Base-by-base conservation (phyloP, 2,797 vertebrate species). In the Danio choprae region DNA sequence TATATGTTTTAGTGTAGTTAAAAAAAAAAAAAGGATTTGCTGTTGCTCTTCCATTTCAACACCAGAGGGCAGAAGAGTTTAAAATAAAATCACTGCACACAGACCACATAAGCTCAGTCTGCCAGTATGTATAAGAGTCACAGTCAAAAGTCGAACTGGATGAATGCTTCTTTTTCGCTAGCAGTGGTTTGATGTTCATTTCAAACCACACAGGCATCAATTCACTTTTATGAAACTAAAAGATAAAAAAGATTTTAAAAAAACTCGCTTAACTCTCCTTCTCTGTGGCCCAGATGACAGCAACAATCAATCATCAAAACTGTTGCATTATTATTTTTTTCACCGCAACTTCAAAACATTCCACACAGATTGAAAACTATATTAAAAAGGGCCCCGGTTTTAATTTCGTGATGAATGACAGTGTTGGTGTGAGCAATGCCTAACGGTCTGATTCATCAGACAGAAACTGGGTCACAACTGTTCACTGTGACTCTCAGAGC, bases 41-140 rank as follows among this genome's bases (percentile, higher is more conserved):
- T 63, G 48, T 36, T 53, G 44, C 38, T 72, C 40, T 63, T 55
- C 40, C 18, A 43, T 68, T 38, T 11, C 5, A 78, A 67, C 81
- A 82, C 51, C 15, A 82, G 81, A 82, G 74, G 60, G 81, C 62
- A 65, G 67, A 16, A 50, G 18, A 64, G 59, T 11, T 10, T n/a
- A 20, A 18, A 71, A 60, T 5, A 53, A 4, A 16, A 70, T 59
- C 8, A 36, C 74, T 16, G 6, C 16, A 48, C 36, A 53, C 22
- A 5, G 6, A 16, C 51, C 6, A 18, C 0, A 3, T 10, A 18
- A 12, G 40, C n/a, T 29, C 29, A 29, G 3, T 3, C 1, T 8
- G 67, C 4, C 15, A 48, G 44, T 6, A 29, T 29, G 6, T 29
- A 22, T 46, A 46, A 48, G 4, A 22, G 16, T 22, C 8, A 1